Percentiles rank a stretch among this genome's conserved stretches.
Evolutionary conservation across 2,888 invertebrate species (phyloP).

Genomic region (Dolichomitus sp.): DNA sequence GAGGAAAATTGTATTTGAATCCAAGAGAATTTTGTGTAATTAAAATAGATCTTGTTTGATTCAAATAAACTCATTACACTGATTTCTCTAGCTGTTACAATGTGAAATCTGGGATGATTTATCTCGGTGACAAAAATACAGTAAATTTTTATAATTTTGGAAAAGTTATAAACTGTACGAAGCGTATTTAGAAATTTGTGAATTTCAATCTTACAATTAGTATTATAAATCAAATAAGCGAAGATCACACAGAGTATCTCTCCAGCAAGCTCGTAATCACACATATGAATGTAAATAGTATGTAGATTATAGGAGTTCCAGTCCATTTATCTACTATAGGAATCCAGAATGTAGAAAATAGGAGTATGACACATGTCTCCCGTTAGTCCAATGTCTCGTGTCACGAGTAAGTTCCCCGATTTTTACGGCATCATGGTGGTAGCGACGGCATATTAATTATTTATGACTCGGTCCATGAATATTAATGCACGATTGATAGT

Average conservation of each 20-base stretch:
- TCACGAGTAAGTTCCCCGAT: conserved; percentile 48
- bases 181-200: too few species aligned
- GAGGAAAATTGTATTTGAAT: too few species aligned
- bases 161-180: neutral
- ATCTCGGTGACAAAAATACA: neutral
- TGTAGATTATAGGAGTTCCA: too few species aligned
- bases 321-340: too few species aligned
- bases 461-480: conserved; percentile 53
- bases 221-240: neutral
- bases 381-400: conserved; percentile 1
- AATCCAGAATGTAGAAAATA: too few species aligned
- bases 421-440: conserved; percentile 14
- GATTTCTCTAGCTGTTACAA: too few species aligned
- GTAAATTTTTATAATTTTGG: neutral
- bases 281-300: conserved; percentile 15
- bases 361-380: conserved; percentile 41
- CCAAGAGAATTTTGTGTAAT: too few species aligned
- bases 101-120: too few species aligned
- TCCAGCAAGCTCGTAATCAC: conserved; percentile 26
- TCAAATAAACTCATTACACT: too few species aligned
- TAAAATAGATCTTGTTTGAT: too few species aligned
- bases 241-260: neutral
- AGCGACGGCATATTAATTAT: conserved; percentile 51
- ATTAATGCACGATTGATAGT: conserved; percentile 60
- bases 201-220: too few species aligned